Base-by-base conservation (phyloP, 2,797 vertebrate genomes). In the Borostomias antarcticus region DNA sequence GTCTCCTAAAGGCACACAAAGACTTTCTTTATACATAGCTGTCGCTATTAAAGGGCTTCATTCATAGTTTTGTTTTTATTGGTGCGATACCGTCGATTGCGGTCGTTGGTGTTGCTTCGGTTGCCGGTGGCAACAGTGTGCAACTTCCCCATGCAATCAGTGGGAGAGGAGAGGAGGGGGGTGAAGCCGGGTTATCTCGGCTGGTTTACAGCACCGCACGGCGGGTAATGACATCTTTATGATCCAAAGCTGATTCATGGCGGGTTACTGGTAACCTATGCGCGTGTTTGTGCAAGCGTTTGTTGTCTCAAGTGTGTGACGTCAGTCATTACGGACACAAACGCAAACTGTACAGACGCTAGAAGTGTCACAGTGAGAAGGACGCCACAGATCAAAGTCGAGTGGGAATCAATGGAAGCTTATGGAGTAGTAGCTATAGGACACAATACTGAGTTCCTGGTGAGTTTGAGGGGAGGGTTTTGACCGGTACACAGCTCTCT, bases 401-500 rank as follows among this genome's bases (percentile, higher is more conserved):
- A 40, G 33, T 25, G 51, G 28, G n/a, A 23, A 26, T 11, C 7
- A 19, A 45, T 21, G 40, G 6, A 43, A 13, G 8, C 15, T 7
- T 29, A 13, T n/a, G 48, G n/a, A n/a, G 7, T 29, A n/a, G 52
- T 5, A 47, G 37, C 51, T 30, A 15, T 19, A 2, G 6, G 6
- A 7, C n/a, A 65, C 43, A 58, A 35, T 47, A 28, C n/a, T 29
- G 28, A 4, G 47, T 32, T 58, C 43, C 21, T 50, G 19, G 32
- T 23, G 13, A 17, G 59, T 40, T 29, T 60, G 11, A 33, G 25
- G 58, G 32, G 19, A 15, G 47, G 43, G 30, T 35, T 67, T 48
- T 62, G 48, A 40, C 33, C 54, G 54, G 33, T 35, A 17, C 37
- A 33, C 19, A 37, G n/a, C 48, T 35, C 28, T 72, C 37, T 63